Conservation (phyloP, 2,797 vertebrate genomes). For the Lagocephalus sceleratus region DNA sequence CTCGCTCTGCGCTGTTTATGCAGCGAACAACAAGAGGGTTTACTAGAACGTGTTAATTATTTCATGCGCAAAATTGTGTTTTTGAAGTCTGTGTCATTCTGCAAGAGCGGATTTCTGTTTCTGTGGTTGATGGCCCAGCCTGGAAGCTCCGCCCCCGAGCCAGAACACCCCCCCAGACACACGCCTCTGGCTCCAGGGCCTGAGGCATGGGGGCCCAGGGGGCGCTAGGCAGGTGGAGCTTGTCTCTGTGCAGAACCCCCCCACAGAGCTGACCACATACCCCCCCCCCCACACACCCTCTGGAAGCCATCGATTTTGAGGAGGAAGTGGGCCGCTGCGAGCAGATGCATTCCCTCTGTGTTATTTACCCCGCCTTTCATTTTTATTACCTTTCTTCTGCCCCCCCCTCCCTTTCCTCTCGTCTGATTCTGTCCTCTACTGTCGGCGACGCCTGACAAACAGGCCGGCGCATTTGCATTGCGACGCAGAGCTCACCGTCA, state of each 20-base stretch:
- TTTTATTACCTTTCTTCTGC: constrained; percentile 18
- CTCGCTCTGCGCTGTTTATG: constrained; percentile 10
- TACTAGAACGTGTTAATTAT: neutral
- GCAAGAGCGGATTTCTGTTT: neutral
- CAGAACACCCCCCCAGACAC: too few species aligned
- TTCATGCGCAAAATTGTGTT: too few species aligned
- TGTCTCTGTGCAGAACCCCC: neutral
- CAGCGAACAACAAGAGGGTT: neutral
- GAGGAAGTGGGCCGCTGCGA: constrained; percentile 65
- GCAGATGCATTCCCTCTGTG: constrained; percentile 58
- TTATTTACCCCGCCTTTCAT: constrained; percentile 36
- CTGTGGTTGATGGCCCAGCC: too few species aligned
- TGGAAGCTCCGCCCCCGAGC: too few species aligned
- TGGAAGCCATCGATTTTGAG: constrained; percentile 58
- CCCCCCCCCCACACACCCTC: too few species aligned
- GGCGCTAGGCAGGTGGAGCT: constrained; percentile 41
- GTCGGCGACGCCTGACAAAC: constrained; percentile 40
- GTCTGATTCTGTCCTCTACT: constrained; percentile 47
- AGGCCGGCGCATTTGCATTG: constrained; percentile 59
- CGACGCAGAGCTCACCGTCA: constrained; percentile 36
- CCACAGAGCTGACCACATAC: too few species aligned
- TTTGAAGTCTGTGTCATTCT: too few species aligned
- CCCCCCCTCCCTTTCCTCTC: constrained; percentile 18
- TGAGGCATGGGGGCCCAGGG: too few species aligned
- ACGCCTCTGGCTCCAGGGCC: too few species aligned